Evolutionary conservation across 2,888 invertebrate genomes (phyloP), one percentile per base, ranked within the genome.

Genomic region (Pristionchus mayeri): DNA sequence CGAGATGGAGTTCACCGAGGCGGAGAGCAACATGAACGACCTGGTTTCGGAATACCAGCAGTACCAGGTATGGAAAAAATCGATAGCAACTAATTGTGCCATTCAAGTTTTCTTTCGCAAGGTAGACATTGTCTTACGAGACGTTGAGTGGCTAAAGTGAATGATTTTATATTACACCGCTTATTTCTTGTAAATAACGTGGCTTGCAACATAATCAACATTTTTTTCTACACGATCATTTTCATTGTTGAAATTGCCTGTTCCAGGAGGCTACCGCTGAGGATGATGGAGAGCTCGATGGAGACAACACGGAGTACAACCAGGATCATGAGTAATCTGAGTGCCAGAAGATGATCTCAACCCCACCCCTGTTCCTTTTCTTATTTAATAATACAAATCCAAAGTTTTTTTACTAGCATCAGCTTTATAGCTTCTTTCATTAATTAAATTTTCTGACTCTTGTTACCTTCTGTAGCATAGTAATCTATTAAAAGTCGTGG

Each of bases 1-100:
- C 94, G 97, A 97, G 94, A 96, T 97, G 96, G 97, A 97, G 94
- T 97, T 97, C 94, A 97, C 96, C 85, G 97, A 98, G 93, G 97
- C 97, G 0, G 97, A 97, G 94, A 96, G 96, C 92, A 97, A 97
- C 95, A 96, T 98, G 95, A 97, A 94, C 96, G 95, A 95, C 90
- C 90, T 94, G 78, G 93, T 94, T 76, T 96, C 96, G 2, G 97
- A 97, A 93, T 97, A 97, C 94, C 97, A 97, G 94, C 97, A 97
- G 94, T 97, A 97, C 94, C 97, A 97, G 94, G 97, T 80, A 48
- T 40, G 78, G 30, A 21, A 52, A 63, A 63, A 63, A 34, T 1
- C 16, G 24, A 18, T 50, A 3, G 21, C 18, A 21, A 6, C 18
- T 2, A 50, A 71, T 34, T 40, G 11, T 48, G 16, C 30, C 48